Base-by-base conservation (phyloP, 2,113 vertebrate species). In the Axis porcinus region DNA sequence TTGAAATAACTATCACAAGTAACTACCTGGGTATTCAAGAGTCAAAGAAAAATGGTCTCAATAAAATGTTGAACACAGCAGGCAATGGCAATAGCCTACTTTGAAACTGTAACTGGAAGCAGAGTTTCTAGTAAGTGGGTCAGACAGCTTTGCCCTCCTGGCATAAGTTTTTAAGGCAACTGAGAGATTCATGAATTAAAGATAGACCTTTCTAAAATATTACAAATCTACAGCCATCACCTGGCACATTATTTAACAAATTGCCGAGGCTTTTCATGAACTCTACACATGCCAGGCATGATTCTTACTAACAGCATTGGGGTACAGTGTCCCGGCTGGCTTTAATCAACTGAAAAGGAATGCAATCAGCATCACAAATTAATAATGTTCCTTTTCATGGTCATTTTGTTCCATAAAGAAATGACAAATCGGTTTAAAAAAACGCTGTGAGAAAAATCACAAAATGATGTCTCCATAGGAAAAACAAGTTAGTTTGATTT, bases 121-220 rank as follows among this genome's bases (percentile, higher is more conserved):
- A 91, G 87, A 95, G 95, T 93, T 95, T 97, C 81, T 25, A 94
- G 79, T 90, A 97, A 98, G 92, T 95, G 96, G 82, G 90, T 96
- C 97, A 94, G 57, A 92, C 91, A 97, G 89, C 52, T 93, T 79
- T 86, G 97, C 92, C 97, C 95, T 98, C 92, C 88, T 95, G 79
- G 70, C 64, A 91, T 91, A 96, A 88, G 81, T 96, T 97, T 97
- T 97, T 89, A 97, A 98, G 98, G 78, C 43, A 98, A 97, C 84
- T 98, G 96, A 97, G 97, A 98, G 47, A 83, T 82, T 98, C 93
- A 97, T 98, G 94, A 96, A 98, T 98, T 98, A 98, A 98, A 98
- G 96, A 98, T 97, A 88, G 94, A 90, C 87, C 55, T 98, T 96
- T 92, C 91, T 97, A 36, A 98, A 95, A 93, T 95, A 97, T 97